These are phyloP conservation scores for Anseranas semipalmata DNA, from an alignment of 2,113 vertebrate species.

Conservation along the genomic window DNA sequence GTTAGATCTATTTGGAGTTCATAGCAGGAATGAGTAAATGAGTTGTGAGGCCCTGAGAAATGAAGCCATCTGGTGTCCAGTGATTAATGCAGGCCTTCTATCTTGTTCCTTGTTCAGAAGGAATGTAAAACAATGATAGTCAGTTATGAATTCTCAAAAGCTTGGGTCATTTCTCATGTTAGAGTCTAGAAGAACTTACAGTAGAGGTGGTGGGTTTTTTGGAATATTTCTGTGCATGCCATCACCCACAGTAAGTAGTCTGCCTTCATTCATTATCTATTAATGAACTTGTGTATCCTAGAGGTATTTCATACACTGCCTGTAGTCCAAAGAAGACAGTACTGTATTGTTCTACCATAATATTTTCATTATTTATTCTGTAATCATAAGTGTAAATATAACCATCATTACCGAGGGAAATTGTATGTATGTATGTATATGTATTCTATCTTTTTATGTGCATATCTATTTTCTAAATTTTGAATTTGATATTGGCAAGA, in stretches of 20 bases:
- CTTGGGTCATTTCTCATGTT: neutral
- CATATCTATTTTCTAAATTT: neutral
- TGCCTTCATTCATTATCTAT: neutral
- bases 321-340: neutral
- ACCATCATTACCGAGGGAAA: conserved; percentile 8
- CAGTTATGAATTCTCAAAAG: neutral
- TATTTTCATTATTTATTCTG: conserved; percentile 18
- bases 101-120: neutral
- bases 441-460: neutral
- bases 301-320: neutral
- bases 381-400: conserved; percentile 10
- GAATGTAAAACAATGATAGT: neutral
- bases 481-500: neutral
- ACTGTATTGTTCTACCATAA: neutral
- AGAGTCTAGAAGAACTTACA: neutral
- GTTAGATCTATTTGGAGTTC: neutral
- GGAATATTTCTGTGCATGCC: neutral
- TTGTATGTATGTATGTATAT: conserved; percentile 28
- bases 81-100: neutral
- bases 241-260: neutral
- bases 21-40: neutral
- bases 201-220: neutral
- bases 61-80: neutral
- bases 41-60: neutral
- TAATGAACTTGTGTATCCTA: neutral